These are phyloP conservation scores for Aptenodytes forsteri DNA, from an alignment of 2,113 vertebrate genomes.

Conservation along the genomic window DNA sequence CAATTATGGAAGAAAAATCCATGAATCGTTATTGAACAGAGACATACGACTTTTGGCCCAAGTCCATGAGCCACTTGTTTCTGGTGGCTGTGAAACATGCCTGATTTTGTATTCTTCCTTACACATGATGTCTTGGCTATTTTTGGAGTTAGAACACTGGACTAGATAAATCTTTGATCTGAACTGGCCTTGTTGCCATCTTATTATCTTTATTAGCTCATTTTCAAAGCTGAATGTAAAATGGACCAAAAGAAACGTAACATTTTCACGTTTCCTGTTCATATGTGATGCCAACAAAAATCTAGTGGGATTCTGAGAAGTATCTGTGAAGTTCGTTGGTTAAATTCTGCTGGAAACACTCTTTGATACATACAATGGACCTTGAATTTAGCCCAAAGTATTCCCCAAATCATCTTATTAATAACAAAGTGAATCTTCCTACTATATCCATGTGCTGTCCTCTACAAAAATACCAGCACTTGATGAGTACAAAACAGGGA, in stretches of 20 bases:
- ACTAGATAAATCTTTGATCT: not conserved
- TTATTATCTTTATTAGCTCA: not conserved
- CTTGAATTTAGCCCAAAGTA: not conserved
- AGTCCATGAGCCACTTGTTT: not conserved
- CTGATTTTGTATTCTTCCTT: not conserved
- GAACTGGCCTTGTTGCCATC: not conserved
- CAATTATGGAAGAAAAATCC: not conserved
- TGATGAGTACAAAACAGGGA: not conserved
- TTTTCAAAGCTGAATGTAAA: not conserved
- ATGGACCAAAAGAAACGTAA: not conserved
- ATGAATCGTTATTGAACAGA: not conserved
- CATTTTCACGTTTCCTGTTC: not conserved
- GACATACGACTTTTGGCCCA: not conserved
- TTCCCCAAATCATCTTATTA: not conserved
- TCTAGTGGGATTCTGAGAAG: not conserved
- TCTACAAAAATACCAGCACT: not conserved
- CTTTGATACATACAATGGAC: not conserved
- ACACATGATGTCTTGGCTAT: not conserved
- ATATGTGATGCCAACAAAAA: not conserved
- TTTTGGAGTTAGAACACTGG: not conserved
- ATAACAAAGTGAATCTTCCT: not conserved
- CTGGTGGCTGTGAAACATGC: not conserved
- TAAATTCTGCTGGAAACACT: not conserved
- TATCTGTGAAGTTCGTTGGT: not conserved
- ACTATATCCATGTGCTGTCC: not conserved